Evolutionary conservation across 2,797 vertebrate species (phyloP).

Genomic region (Enteromius trimaculatus): DNA sequence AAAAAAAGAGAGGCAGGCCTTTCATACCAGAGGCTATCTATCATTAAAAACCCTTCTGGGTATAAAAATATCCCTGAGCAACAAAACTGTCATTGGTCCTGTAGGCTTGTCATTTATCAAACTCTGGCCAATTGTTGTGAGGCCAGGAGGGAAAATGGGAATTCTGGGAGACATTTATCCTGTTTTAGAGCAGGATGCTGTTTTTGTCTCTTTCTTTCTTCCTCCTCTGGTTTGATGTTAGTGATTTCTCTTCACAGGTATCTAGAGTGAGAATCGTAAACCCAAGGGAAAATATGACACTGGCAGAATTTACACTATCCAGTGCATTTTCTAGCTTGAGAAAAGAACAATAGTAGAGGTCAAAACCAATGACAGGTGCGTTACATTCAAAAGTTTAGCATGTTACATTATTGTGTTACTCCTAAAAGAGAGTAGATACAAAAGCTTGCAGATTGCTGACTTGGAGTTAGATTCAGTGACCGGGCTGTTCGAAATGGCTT

Average conservation of each 20-base stretch:
- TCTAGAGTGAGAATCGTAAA: slow-evolving; percentile 33
- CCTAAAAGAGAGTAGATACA: not conserved
- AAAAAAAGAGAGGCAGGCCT: slow-evolving; percentile 23
- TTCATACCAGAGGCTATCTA: slow-evolving; percentile 48
- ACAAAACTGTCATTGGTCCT: slow-evolving; percentile 47
- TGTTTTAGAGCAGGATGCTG: slow-evolving; percentile 52
- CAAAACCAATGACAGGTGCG: not conserved
- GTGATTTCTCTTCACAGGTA: slow-evolving; percentile 43
- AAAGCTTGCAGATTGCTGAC: not conserved
- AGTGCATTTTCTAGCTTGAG: not conserved
- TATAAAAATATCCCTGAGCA: slow-evolving; percentile 52
- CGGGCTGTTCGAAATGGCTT: not conserved
- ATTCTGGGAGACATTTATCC: slow-evolving; percentile 57
- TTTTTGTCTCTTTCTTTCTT: slow-evolving; percentile 41
- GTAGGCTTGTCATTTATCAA: slow-evolving; percentile 48
- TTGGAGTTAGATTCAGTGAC: not conserved
- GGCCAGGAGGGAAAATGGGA: slow-evolving; percentile 25
- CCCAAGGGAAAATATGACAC: slow-evolving; percentile 29
- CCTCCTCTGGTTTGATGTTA: slow-evolving; percentile 35
- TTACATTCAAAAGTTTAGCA: not conserved
- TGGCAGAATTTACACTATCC: not conserved
- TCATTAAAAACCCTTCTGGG: slow-evolving; percentile 58
- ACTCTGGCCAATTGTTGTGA: slow-evolving; percentile 34
- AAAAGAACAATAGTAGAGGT: slow-evolving; percentile 10
- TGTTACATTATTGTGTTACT: not conserved